Percentiles rank a stretch among this genome's conserved stretches.
These are phyloP conservation scores for Melipona bicolor DNA, from an alignment of 2,888 invertebrate genomes.

Conservation along the genomic window DNA sequence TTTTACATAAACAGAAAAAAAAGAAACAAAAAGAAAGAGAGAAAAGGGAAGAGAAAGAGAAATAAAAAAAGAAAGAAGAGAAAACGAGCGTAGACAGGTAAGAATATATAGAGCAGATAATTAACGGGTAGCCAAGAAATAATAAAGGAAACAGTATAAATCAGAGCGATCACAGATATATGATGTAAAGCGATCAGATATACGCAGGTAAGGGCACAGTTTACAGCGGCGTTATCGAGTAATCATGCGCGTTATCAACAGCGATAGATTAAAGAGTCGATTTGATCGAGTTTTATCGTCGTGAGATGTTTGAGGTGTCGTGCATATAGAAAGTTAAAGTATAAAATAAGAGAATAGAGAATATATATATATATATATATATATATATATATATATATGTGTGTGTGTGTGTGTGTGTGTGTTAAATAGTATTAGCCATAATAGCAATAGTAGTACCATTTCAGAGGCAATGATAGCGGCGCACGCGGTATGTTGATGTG, in stretches of 20 bases:
- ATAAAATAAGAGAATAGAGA: conserved; percentile 26
- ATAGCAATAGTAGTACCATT: conserved; percentile 42
- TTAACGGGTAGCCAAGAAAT: conserved; percentile 36
- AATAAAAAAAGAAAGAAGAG: conserved; percentile 2
- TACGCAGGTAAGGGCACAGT: conserved; percentile 21
- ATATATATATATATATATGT: background rate
- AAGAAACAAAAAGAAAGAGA: conserved; percentile 35
- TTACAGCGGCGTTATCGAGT: conserved; percentile 66
- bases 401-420: background rate
- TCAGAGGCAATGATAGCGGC: conserved; percentile 50
- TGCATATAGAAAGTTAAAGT: conserved; percentile 8
- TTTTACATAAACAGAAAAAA: too few species aligned
- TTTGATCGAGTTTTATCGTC: background rate
- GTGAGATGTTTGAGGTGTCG: background rate
- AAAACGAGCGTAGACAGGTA: conserved; percentile 9
- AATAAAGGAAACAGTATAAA: conserved; percentile 20
- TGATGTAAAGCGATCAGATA: conserved; percentile 43
- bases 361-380: background rate
- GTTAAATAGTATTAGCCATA: conserved; percentile 34
- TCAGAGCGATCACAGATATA: conserved; percentile 46
- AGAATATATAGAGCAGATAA: conserved; percentile 19
- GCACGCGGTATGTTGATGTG: conserved; percentile 69
- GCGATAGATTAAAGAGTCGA: conserved; percentile 21
- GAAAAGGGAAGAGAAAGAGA: conserved; percentile 40
- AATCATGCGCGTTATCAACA: conserved; percentile 67